Conservation (phyloP, 2,888 invertebrate genomes). For the Tinea semifulvella region DNA sequence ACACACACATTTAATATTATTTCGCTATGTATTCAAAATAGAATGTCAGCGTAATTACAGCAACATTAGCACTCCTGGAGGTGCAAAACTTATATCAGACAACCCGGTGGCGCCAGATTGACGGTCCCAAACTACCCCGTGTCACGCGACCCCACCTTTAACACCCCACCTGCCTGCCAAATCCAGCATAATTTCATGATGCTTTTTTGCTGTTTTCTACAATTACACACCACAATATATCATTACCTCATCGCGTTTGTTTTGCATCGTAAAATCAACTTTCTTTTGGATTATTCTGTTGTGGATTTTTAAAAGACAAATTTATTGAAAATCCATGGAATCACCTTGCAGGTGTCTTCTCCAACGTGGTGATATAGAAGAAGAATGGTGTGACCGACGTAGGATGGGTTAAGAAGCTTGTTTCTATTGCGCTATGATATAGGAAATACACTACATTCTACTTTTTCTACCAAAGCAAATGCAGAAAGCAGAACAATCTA, state of each 20-base stretch:
- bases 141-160: slow-evolving; percentile 10
- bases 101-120: slow-evolving; percentile 9
- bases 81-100: slow-evolving; percentile 5
- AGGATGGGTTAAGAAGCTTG: too few relatives aligned
- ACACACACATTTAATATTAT: too few relatives aligned
- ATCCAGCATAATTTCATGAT: not conserved
- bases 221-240: too few relatives aligned
- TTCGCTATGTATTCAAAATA: not conserved
- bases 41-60: not conserved
- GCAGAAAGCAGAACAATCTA: too few relatives aligned
- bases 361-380: too few relatives aligned
- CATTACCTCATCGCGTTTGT: too few relatives aligned
- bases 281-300: not conserved
- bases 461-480: too few relatives aligned
- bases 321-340: not conserved
- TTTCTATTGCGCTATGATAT: too few relatives aligned
- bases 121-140: slow-evolving; percentile 4
- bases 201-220: not conserved
- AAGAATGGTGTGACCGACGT: too few relatives aligned
- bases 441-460: too few relatives aligned
- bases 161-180: not conserved
- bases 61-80: slow-evolving; percentile 1
- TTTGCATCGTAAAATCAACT: not conserved
- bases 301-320: not conserved
- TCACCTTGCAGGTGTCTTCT: too few relatives aligned